These are phyloP conservation scores for Paralichthys olivaceus DNA, from an alignment of 2,113 vertebrate species.

Conservation along the genomic window DNA sequence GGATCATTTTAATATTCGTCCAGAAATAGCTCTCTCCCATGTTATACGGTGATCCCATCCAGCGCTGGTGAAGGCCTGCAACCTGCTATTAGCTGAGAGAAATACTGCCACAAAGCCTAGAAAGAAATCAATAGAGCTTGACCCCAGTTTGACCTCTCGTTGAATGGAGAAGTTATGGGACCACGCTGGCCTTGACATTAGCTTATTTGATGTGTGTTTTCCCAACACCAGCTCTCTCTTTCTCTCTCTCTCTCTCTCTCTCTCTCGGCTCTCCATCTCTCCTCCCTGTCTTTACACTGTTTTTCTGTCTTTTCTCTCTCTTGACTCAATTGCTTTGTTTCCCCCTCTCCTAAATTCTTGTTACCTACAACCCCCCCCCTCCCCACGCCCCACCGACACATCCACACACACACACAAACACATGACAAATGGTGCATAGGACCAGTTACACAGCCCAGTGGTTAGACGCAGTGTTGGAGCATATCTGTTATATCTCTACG, in stretches of 20 bases:
- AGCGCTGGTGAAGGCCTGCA: conserved; percentile 46
- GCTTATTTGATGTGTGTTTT: conserved; percentile 73
- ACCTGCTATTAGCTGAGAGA: conserved; percentile 70
- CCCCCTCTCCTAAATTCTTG: conserved; percentile 46
- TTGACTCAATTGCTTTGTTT: conserved; percentile 49
- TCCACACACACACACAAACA: background rate
- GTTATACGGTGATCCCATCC: conserved; percentile 44
- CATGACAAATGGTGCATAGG: conserved; percentile 66
- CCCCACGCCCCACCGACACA: background rate
- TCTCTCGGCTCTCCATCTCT: conserved; percentile 32
- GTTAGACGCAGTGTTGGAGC: conserved; percentile 62
- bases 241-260: conserved; percentile 35
- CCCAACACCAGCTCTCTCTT: conserved; percentile 40
- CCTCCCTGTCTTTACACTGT: conserved; percentile 28
- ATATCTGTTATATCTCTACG: conserved; percentile 74
- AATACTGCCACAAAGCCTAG: conserved; percentile 75
- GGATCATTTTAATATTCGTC: conserved; percentile 31
- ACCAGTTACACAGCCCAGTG: conserved; percentile 74
- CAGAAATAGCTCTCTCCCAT: conserved; percentile 35
- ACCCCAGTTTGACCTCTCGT: conserved; percentile 77
- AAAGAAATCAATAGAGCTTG: conserved; percentile 81
- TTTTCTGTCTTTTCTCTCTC: conserved; percentile 13
- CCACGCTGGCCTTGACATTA: conserved; percentile 74
- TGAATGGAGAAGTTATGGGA: conserved; percentile 78
- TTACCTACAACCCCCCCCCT: background rate